These are phyloP conservation scores for Limosa lapponica DNA, from an alignment of 2,797 vertebrate genomes.

Conservation along the genomic window DNA sequence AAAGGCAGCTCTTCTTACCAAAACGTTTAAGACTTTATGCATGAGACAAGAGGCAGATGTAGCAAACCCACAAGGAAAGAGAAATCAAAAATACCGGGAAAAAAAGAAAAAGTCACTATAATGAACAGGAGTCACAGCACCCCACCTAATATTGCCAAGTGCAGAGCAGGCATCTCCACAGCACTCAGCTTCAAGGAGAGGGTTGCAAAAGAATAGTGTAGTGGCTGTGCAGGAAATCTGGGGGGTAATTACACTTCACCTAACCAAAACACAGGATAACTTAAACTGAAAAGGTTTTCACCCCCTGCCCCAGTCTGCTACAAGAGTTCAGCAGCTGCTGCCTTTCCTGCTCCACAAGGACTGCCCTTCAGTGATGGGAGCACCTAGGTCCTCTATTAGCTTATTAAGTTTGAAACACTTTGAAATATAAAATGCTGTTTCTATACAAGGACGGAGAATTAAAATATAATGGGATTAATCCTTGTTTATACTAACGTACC, in stretches of 20 bases:
- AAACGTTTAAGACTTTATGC: not conserved
- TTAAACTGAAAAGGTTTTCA: not conserved
- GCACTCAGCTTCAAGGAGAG: not conserved
- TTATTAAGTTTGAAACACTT: not conserved
- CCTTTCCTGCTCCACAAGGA: not conserved
- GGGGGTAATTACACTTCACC: not conserved
- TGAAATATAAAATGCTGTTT: not conserved
- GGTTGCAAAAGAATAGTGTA: not conserved
- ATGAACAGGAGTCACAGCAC: not conserved
- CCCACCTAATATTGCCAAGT: not conserved
- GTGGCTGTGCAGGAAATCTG: not conserved
- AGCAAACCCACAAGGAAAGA: not conserved
- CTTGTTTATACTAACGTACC: not conserved
- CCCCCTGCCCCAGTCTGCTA: not conserved
- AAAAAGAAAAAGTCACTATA: not conserved
- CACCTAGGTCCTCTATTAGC: not conserved
- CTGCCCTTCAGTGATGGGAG: not conserved
- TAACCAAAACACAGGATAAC: not conserved
- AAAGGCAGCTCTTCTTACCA: not conserved
- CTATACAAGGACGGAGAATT: not conserved
- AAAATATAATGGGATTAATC: conserved; percentile 16
- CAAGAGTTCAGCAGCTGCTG: not conserved
- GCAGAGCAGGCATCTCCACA: not conserved
- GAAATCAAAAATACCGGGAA: not conserved
- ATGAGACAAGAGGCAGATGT: not conserved